Base-by-base conservation (phyloP, 2,888 invertebrate species). In the Barypeithes pellucidus region DNA sequence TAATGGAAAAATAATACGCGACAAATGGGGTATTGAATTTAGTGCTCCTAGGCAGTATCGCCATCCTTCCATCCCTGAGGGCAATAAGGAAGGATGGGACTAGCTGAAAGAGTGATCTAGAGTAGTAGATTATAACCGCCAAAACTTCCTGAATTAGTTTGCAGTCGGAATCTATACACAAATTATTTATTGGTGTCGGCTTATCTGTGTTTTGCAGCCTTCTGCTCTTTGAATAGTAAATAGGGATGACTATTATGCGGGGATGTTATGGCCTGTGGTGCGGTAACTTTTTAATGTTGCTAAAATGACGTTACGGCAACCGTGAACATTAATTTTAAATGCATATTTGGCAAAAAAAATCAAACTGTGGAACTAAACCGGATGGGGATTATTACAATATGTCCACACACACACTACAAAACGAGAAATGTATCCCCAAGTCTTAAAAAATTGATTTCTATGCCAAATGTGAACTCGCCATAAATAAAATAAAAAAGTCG, bases 401-500 rank as follows among this genome's bases (percentile, higher is more conserved):
- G n/a, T n/a, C n/a, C n/a, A n/a, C n/a, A n/a, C n/a, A n/a, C n/a
- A n/a, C n/a, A n/a, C n/a, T n/a, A n/a, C n/a, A n/a, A n/a, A n/a
- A n/a, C n/a, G n/a, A n/a, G n/a, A 39, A 39, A 39, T n/a, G 1
- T 16, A 43, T 8, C 1, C 16, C 43, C 5, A 47, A 47, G 22
- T 12, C n/a, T n/a, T 22, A 50, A 54, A 57, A 24, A 57, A 57
- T n/a, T 18, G 4, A 9, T 33, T 33, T 33, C 22, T 11, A 57
- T 68, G 68, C 61, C 50, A 63, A 63, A 63, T 63, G 36, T 63
- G 36, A 47, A 18, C 39, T 54, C 54, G 54, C 52, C 63, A 69
- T 63, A 59, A 71, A 71, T 65, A 65, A 63, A 71, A 71, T 65
- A 65, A 71, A 65, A 71, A 63, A 9, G 50, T 24, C 47, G 20